A percentile compares a stretch with the other conserved stretches of the same genome.
Conservation (phyloP, 2,113 vertebrate species). For the Neogobius melanostomus region DNA sequence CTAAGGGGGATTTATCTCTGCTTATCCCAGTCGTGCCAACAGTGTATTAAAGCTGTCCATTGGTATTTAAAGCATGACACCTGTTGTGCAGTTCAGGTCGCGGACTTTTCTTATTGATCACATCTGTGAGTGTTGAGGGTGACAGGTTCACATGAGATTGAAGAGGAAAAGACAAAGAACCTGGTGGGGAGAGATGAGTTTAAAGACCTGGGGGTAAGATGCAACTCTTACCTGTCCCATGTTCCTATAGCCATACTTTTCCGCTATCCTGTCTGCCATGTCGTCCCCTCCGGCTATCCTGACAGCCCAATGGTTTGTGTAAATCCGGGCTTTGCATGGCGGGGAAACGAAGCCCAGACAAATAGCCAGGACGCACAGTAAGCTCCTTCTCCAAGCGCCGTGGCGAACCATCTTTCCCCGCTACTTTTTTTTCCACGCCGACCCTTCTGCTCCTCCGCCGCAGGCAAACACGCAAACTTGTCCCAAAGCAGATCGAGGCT, state of each 20-base stretch:
- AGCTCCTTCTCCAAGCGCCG: constrained; percentile 77
- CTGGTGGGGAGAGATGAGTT: neutral
- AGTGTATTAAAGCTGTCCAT: too few species aligned
- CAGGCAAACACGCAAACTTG: constrained; percentile 79
- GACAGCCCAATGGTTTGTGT: constrained; percentile 99
- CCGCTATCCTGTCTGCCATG: constrained; percentile 90
- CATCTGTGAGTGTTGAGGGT: neutral
- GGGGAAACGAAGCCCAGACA: constrained; percentile 83
- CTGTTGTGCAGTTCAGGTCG: neutral
- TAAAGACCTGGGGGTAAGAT: neutral
- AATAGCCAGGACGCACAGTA: constrained; percentile 84
- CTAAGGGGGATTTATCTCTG: too few species aligned
- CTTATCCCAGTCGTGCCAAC: too few species aligned
- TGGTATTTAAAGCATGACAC: neutral
- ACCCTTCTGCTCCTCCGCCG: constrained; percentile 65
- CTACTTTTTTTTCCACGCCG: constrained; percentile 46
- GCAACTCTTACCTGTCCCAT: constrained; percentile 90
- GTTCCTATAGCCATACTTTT: constrained; percentile 95
- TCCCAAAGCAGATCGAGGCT: constrained; percentile 65
- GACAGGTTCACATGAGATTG: neutral
- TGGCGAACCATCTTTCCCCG: constrained; percentile 83
- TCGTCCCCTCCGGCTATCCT: constrained; percentile 86
- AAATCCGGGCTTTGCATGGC: constrained; percentile 87
- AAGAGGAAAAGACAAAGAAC: neutral
- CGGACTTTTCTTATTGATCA: neutral